Conservation (phyloP, 2,888 invertebrate species). For the Dasysyrphus albostriatus region DNA sequence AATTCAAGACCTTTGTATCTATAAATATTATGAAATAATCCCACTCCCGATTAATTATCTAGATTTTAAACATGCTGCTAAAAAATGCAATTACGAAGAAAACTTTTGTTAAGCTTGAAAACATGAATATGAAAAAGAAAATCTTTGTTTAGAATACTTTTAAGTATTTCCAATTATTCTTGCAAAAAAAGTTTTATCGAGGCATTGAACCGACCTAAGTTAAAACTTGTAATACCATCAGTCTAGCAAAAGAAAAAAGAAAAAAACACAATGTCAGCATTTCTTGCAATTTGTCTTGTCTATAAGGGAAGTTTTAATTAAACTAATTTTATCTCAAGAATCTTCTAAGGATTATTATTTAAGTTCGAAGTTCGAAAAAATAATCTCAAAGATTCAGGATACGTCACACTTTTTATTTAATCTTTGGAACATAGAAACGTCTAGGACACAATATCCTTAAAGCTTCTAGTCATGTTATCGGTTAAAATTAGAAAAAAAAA, state of each 20-base stretch:
- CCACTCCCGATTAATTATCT: too few relatives aligned
- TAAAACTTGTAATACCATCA: neutral
- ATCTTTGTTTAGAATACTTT: neutral
- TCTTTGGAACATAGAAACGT: constrained; percentile 1
- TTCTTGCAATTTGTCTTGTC: neutral
- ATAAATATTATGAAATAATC: too few relatives aligned
- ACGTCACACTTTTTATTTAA: constrained; percentile 9
- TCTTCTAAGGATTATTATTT: constrained; percentile 9
- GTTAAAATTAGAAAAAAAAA: constrained; percentile 31
- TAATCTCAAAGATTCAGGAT: constrained; percentile 23
- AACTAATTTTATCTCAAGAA: constrained; percentile 17
- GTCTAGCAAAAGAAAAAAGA: neutral
- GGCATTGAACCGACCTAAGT: neutral
- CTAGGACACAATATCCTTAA: constrained; percentile 28
- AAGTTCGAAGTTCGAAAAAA: constrained; percentile 9
- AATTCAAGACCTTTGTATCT: too few relatives aligned
- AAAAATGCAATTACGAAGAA: too few relatives aligned
- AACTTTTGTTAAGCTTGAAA: too few relatives aligned
- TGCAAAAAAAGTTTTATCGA: neutral
- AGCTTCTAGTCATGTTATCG: constrained; percentile 32
- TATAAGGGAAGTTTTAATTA: constrained; percentile 30
- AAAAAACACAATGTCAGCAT: neutral
- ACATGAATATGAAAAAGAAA: too few relatives aligned
- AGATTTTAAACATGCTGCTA: too few relatives aligned
- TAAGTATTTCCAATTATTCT: neutral